Base-by-base conservation (phyloP, 2,888 invertebrate species). In the Psococerastis gibbosa region DNA sequence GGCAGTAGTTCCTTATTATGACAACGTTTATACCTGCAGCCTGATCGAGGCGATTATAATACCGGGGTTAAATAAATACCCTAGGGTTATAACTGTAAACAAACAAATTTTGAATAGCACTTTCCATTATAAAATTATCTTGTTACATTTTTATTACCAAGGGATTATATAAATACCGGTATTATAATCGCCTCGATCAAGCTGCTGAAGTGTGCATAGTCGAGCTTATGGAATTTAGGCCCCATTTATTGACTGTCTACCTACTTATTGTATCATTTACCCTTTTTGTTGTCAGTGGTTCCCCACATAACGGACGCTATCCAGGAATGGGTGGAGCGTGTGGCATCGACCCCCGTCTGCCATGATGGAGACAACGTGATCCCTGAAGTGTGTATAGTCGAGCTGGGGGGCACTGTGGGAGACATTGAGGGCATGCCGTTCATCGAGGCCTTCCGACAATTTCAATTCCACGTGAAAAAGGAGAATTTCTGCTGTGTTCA, bases 391-490 rank as follows among this genome's bases (percentile, higher is more conserved):
- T 89, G 88, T 57, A 83, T 88, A 48, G 73, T 91, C 43, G 87
- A 97, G 67, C 69, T 98, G 33, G 98, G 98, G 35, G 98, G 98
- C 6, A 98, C 97, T 1, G 88, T 98, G 50, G 98, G 98, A 44
- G 98, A 99, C 58, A 98, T 98, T 52, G 98, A 98, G 64, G 91
- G 95, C 48, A 97, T 97, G 95, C 89, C 95, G 1, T 98, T 97
- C 62, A 88, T 97, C 2, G 97, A 98, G 64, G 97, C 97, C 3
- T 97, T 98, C 60, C 69, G 95, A 18, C 97, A 97, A 57, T 95
- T 97, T 57, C 94, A 95, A 58, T 94, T 94, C 58, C 69, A 88
- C 52, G 92, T 91, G 0, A 85, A 84, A 55, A 68, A 74, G 46
- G 92, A 95, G 56, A 92, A 95, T 58, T 92, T 98, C 59, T 92